A percentile compares a stretch with the other conserved stretches of the same genome.
phyloP scores from a whole-genome alignment of 2,888 invertebrate genomes.

The Luffia ferchaultella region DNA sequence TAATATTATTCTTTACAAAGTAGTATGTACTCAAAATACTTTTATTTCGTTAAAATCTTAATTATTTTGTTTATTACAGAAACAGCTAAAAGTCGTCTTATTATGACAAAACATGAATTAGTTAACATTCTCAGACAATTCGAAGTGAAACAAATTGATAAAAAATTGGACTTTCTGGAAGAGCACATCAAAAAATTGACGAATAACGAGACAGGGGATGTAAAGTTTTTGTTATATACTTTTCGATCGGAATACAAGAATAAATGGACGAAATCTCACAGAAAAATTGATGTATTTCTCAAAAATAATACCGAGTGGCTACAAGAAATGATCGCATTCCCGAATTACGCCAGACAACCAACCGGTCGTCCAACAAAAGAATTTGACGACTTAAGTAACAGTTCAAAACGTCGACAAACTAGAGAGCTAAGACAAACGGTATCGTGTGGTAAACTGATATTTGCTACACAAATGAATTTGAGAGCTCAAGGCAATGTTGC shows the following conservation, averaged over 20 bases:
- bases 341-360: background rate
- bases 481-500: background rate
- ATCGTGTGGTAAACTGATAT: constrained; percentile 3
- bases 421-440: constrained; percentile 9
- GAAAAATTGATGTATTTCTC: background rate
- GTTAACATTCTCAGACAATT: constrained; percentile 3
- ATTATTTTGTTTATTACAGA: too few species aligned
- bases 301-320: background rate
- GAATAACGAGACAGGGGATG: constrained; percentile 2
- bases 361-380: constrained; percentile 14
- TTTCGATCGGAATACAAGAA: background rate
- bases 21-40: too few species aligned
- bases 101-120: too few species aligned
- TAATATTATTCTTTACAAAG: too few species aligned
- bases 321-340: background rate
- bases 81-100: too few species aligned
- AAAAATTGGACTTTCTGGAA: constrained; percentile 1
- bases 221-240: background rate
- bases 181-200: background rate
- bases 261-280: background rate
- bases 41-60: too few species aligned
- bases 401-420: constrained; percentile 15
- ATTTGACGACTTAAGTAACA: constrained; percentile 15
- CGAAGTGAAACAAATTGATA: background rate
- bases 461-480: constrained; percentile 4